Evolutionary conservation across 1,140 invertebrate species (phyloP).

Genomic region (Hyles vespertilio): DNA sequence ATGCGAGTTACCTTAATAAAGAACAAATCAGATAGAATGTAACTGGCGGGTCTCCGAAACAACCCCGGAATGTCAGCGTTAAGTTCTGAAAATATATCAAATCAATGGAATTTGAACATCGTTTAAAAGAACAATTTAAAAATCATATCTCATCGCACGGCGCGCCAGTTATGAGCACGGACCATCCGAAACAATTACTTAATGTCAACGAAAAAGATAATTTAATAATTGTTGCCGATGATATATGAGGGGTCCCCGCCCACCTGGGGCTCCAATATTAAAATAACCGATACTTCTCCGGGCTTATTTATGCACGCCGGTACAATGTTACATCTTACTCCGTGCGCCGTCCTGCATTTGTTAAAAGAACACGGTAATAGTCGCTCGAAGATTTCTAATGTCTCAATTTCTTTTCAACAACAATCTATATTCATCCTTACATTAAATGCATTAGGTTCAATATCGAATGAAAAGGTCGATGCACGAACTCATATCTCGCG

Average conservation of each 20-base stretch:
- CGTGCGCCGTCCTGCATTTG: constrained; percentile 62
- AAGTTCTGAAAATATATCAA: constrained; percentile 13
- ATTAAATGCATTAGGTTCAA: constrained; percentile 13
- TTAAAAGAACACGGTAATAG: constrained; percentile 73
- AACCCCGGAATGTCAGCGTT: not conserved
- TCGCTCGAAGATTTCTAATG: constrained; percentile 70
- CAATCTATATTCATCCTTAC: constrained; percentile 38
- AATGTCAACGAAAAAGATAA: constrained; percentile 74
- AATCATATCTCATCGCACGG: constrained; percentile 50
- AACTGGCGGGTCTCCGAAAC: not conserved
- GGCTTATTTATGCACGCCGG: constrained; percentile 64
- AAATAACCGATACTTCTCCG: constrained; percentile 63
- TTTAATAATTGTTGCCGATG: constrained; percentile 73
- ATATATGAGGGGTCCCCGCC: constrained; percentile 63
- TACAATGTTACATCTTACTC: constrained; percentile 70
- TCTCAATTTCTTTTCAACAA: constrained; percentile 57
- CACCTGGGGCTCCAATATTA: constrained; percentile 65
- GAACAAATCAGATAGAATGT: not conserved
- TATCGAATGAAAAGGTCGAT: constrained; percentile 22
- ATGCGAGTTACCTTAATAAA: no score
- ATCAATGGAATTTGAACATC: constrained; percentile 44
- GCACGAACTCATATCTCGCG: constrained; percentile 40
- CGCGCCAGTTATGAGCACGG: constrained; percentile 50
- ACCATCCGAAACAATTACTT: constrained; percentile 70
- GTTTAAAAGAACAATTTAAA: constrained; percentile 54